Conservation (phyloP, 2,797 vertebrate species). For the Phalanger gymnotis region DNA sequence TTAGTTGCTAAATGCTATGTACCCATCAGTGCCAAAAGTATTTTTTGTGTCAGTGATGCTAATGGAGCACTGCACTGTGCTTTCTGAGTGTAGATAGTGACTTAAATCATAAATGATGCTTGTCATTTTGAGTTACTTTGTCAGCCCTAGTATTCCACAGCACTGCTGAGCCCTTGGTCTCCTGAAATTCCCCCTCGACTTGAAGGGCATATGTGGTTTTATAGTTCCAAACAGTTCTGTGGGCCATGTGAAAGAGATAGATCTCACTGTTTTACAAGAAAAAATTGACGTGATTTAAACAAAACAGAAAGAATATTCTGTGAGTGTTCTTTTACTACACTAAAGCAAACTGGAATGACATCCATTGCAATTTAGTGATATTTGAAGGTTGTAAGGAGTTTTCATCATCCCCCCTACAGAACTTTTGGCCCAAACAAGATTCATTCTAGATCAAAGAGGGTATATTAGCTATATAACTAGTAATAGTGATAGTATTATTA, state of each 20-base stretch:
- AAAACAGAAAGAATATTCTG: neutral
- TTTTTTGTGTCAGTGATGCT: conserved; percentile 32
- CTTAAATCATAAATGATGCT: conserved; percentile 49
- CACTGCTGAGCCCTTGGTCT: conserved; percentile 5
- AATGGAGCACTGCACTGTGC: conserved; percentile 38
- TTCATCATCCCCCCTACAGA: neutral
- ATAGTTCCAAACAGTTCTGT: neutral
- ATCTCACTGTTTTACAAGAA: conserved; percentile 3
- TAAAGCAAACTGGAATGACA: neutral
- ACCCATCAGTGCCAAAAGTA: conserved; percentile 28
- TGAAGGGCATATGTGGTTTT: neutral
- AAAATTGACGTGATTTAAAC: neutral
- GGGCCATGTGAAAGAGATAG: neutral
- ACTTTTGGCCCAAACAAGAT: neutral
- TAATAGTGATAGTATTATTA: neutral
- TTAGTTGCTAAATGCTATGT: neutral
- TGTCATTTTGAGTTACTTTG: conserved; percentile 55
- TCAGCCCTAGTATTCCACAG: neutral
- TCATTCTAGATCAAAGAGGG: neutral
- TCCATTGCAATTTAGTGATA: neutral
- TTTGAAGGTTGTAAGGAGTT: neutral
- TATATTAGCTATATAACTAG: neutral
- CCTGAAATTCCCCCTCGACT: neutral
- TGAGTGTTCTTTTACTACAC: neutral
- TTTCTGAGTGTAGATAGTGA: conserved; percentile 18